Base-by-base conservation (phyloP, 2,888 invertebrate species). In the Thereva nobilitata region DNA sequence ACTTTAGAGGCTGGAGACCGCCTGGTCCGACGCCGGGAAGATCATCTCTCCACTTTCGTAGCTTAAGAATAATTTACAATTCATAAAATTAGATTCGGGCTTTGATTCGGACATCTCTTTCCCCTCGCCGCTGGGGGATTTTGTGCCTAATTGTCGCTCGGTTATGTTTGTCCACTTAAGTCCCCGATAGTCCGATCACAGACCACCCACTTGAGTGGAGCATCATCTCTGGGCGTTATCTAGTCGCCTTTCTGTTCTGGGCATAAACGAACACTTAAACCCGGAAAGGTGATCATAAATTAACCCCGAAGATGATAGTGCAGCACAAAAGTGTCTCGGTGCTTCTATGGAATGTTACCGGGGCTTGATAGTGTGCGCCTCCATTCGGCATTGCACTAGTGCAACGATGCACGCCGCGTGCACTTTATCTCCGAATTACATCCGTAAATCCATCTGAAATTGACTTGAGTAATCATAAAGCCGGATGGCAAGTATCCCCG, bases 371-470 rank as follows among this genome's bases (percentile, higher is more conserved):
- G 35, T 10, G n/a, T 10, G n/a, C 10, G 35, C 10, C 45, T 57
- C 35, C 45, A 38, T 38, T 41, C 57, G 44, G 38, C 38, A 56
- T 35, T 9, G 56, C 9, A 56, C n/a, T 7, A 9, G 38, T n/a
- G 35, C 38, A n/a, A 10, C 23, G 34, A 5, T 23, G 23, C 23
- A 23, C 44, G n/a, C 42, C 7, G 4, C 45, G n/a, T 44, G 34
- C 7, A 12, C 38, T 47, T 59, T 59, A 59, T 59, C 57, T 59
- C 12, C 35, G 57, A 12, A 59, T 59, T 59, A 59, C 47, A 59
- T 59, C 47, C 57, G 47, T 59, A 59, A 59, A 59, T 59, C 57
- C 57, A 37, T 59, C 38, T 41, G 45, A n/a, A 59, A 59, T 59
- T 47, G 57, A 47, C 57, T 59, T 2, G 47, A 59, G 12, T 45